phyloP scores from a whole-genome alignment of 2,113 vertebrate species.

The Hypanus sabinus region DNA sequence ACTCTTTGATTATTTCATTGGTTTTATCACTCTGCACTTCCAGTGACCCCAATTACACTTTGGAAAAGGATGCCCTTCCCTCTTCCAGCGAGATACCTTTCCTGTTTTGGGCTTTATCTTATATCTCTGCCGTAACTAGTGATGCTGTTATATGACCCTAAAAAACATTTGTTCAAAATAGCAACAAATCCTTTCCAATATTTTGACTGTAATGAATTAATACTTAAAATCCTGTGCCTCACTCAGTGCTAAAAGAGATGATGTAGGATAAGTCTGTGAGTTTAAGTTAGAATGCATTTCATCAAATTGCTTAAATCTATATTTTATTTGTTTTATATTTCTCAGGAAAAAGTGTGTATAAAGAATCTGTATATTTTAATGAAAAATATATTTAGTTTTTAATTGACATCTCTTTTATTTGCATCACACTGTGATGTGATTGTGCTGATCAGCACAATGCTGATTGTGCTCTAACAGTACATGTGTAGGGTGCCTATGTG shows the following conservation, averaged over 20 bases:
- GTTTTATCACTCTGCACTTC: constrained; percentile 29
- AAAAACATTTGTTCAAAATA: background rate
- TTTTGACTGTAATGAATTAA: background rate
- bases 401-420: background rate
- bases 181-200: background rate
- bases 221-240: background rate
- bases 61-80: constrained; percentile 17
- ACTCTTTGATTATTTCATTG: constrained; percentile 5
- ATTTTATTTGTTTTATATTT: background rate
- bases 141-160: background rate
- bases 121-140: background rate
- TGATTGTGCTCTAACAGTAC: background rate
- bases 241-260: background rate
- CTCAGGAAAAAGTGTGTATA: background rate
- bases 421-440: too few relatives aligned
- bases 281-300: background rate
- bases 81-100: constrained; percentile 18
- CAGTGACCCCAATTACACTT: constrained; percentile 26
- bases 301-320: background rate
- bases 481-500: background rate
- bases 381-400: background rate
- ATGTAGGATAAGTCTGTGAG: background rate
- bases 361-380: background rate
- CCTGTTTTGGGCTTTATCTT: background rate
- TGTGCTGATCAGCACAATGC: too few relatives aligned